Conservation (phyloP, 2,113 vertebrate genomes). For the Xiphias gladius region DNA sequence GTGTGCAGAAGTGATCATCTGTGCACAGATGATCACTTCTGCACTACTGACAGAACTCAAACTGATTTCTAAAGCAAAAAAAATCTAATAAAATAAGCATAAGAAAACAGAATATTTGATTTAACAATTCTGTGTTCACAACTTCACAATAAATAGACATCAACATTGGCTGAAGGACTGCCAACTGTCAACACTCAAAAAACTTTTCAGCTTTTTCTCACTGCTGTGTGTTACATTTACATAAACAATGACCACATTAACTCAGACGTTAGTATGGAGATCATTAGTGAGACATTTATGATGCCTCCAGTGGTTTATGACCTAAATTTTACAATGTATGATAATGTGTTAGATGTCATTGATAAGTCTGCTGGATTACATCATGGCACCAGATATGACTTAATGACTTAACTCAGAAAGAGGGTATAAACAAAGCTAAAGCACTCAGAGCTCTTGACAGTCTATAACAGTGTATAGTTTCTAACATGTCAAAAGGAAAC, state of each 20-base stretch:
- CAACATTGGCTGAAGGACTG: not conserved
- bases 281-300: not conserved
- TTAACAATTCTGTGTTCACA: not conserved
- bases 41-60: not conserved
- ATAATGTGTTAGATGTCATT: conserved; percentile 6
- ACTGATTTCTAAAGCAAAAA: not conserved
- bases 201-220: too few relatives aligned
- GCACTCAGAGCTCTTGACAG: not conserved
- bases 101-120: not conserved
- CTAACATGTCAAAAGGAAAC: not conserved
- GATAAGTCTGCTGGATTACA: conserved; percentile 1
- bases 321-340: not conserved
- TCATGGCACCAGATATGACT: not conserved
- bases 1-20: not conserved
- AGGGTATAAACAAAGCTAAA: too few relatives aligned
- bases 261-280: too few relatives aligned
- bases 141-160: not conserved
- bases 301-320: not conserved
- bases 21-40: conserved; percentile 10
- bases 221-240: too few relatives aligned
- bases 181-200: too few relatives aligned
- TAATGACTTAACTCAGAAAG: too few relatives aligned
- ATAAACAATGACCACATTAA: too few relatives aligned
- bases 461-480: not conserved
- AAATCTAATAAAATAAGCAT: too few relatives aligned